Conservation (phyloP, 2,888 invertebrate species). For the Exocentrus adspersus region DNA sequence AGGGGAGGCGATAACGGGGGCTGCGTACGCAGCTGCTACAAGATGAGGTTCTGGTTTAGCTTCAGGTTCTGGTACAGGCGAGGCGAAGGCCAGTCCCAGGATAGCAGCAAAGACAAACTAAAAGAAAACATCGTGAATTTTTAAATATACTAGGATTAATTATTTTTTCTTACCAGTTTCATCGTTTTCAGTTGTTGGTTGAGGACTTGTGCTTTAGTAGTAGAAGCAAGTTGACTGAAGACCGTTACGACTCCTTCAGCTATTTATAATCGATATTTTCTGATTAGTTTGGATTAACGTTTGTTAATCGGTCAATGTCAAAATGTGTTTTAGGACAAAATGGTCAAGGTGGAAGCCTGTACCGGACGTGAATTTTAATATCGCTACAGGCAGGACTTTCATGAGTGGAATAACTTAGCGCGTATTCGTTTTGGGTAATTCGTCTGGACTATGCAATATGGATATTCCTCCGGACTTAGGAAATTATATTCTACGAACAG, state of each 20-base stretch:
- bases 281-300: not conserved
- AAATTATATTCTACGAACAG: too few species aligned
- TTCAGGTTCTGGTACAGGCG: not conserved
- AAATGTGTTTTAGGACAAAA: not conserved
- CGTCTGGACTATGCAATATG: too few species aligned
- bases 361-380: not conserved
- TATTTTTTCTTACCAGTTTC: not conserved
- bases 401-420: not conserved
- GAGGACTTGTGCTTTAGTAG: not conserved
- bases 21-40: constrained; percentile 29
- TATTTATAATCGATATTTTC: not conserved
- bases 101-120: constrained; percentile 10
- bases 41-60: constrained; percentile 17
- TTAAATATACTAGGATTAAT: too few species aligned
- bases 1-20: constrained; percentile 27
- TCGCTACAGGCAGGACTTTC: not conserved
- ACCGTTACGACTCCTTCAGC: not conserved
- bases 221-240: not conserved
- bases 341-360: not conserved
- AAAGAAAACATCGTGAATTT: not conserved
- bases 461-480: too few species aligned
- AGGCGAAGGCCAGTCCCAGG: constrained; percentile 2
- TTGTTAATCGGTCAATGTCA: not conserved
- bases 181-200: not conserved
- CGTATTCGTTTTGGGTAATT: too few species aligned